These are phyloP conservation scores for Helostoma temminkii DNA, from an alignment of 2,797 vertebrate genomes.

Conservation along the genomic window DNA sequence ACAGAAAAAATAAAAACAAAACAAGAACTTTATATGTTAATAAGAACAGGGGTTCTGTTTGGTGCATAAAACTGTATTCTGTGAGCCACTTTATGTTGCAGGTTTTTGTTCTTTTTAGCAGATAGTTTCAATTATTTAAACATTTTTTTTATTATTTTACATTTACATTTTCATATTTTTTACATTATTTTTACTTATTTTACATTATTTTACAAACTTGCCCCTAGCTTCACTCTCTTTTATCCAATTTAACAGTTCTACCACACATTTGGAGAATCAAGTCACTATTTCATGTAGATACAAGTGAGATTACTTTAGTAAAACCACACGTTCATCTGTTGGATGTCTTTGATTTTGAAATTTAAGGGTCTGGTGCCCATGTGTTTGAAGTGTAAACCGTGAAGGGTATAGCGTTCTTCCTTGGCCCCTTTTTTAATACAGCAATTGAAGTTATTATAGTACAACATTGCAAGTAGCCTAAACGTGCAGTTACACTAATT, in stretches of 20 bases:
- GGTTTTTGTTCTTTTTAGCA: background rate
- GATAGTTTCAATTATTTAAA: slow-evolving; percentile 5
- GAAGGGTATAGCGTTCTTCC: slow-evolving; percentile 23
- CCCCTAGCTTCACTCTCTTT: background rate
- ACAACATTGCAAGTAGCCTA: slow-evolving; percentile 5
- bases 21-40: slow-evolving; percentile 15
- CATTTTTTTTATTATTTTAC: background rate
- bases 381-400: slow-evolving; percentile 20
- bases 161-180: background rate
- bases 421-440: slow-evolving; percentile 23
- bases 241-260: background rate
- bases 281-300: slow-evolving; percentile 23
- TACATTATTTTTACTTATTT: background rate
- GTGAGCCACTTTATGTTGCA: slow-evolving; percentile 3
- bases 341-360: slow-evolving; percentile 18
- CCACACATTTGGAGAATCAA: no score
- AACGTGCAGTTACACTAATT: slow-evolving; percentile 6
- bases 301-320: slow-evolving; percentile 7
- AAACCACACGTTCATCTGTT: slow-evolving; percentile 21
- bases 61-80: slow-evolving; percentile 7
- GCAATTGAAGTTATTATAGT: slow-evolving; percentile 18
- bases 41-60: slow-evolving; percentile 35
- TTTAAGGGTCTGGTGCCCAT: slow-evolving; percentile 13
- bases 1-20: slow-evolving; percentile 7
- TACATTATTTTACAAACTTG: slow-evolving; percentile 1